phyloP scores from a whole-genome alignment of 2,113 vertebrate species.

The Nipponia nippon region DNA sequence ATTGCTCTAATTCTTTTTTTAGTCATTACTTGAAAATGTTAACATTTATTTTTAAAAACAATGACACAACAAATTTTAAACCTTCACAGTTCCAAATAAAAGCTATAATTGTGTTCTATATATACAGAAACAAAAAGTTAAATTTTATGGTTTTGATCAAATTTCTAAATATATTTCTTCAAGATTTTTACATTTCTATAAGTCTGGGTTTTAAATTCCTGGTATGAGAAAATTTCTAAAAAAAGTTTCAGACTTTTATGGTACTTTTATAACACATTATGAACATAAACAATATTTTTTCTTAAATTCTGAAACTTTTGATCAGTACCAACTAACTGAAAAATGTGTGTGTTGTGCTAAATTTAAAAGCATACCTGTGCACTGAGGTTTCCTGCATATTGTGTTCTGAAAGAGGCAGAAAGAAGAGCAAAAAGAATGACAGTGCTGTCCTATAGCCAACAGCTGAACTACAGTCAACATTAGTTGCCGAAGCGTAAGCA shows the following conservation, averaged over 20 bases:
- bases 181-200: neutral
- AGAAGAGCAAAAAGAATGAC: neutral
- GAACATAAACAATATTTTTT: neutral
- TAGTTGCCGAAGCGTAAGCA: neutral
- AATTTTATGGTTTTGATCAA: neutral
- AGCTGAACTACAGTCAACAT: neutral
- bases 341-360: neutral
- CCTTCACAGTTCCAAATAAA: neutral
- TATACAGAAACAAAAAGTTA: neutral
- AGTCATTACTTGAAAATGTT: neutral
- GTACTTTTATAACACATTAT: neutral
- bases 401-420: neutral
- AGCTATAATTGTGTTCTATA: neutral
- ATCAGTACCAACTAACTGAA: neutral
- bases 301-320: neutral
- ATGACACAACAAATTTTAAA: neutral
- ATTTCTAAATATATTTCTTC: neutral
- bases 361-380: neutral
- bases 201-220: neutral
- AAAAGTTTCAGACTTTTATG: neutral
- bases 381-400: neutral
- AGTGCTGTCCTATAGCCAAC: neutral
- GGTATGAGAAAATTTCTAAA: neutral
- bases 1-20: neutral
- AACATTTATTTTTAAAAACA: neutral